These are phyloP conservation scores for Porphyrio hochstetteri DNA, from an alignment of 2,113 vertebrate genomes.

Conservation along the genomic window DNA sequence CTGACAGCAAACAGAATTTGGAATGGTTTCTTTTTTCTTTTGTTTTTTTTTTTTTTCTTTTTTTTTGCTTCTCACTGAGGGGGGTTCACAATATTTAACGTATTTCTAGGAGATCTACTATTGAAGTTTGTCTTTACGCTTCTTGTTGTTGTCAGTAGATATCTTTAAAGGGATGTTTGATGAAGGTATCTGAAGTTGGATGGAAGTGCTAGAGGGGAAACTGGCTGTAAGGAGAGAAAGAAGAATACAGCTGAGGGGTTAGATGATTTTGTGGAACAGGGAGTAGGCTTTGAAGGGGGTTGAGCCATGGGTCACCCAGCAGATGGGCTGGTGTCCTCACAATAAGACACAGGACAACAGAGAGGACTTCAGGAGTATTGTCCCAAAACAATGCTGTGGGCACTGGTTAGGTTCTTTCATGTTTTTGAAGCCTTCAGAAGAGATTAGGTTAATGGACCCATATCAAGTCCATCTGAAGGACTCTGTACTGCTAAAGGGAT, in stretches of 20 bases:
- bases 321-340: background rate
- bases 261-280: background rate
- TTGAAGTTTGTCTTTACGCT: background rate
- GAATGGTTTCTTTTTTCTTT: background rate
- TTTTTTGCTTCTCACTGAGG: background rate
- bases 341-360: background rate
- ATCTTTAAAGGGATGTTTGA: background rate
- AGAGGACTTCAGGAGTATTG: background rate
- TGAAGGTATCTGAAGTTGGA: background rate
- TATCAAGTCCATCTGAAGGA: background rate
- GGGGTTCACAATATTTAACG: background rate
- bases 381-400: background rate
- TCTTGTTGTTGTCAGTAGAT: accelerated
- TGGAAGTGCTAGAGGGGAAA: background rate
- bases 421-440: background rate
- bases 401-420: background rate
- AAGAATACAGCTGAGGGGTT: background rate
- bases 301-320: background rate
- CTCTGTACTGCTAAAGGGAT: background rate
- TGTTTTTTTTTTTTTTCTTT: background rate
- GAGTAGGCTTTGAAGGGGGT: background rate
- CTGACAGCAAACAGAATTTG: background rate
- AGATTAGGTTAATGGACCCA: background rate
- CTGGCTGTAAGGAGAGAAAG: background rate
- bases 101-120: background rate